Evolutionary conservation across 2,888 invertebrate genomes (phyloP).

Genomic region (Pristionchus exspectatus): DNA sequence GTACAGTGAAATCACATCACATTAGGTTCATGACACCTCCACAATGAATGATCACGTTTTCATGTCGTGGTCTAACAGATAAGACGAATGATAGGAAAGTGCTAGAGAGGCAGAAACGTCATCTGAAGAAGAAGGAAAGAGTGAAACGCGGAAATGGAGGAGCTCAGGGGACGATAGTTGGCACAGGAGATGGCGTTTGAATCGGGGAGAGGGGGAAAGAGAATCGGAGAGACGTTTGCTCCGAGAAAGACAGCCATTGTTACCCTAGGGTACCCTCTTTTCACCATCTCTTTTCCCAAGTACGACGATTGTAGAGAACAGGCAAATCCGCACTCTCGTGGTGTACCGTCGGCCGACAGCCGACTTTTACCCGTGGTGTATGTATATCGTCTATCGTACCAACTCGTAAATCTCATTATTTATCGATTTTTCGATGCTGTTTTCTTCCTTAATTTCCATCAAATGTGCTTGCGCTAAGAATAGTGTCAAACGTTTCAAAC

Average conservation of each 20-base stretch:
- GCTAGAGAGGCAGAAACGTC: conserved; percentile 21
- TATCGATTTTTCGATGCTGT: neutral
- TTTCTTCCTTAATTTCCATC: too few species aligned
- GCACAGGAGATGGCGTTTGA: conserved; percentile 30
- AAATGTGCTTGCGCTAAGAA: too few species aligned
- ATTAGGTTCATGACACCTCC: conserved; percentile 32
- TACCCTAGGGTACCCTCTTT: neutral
- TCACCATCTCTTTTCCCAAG: too few species aligned
- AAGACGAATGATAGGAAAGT: conserved; percentile 25
- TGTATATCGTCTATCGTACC: neutral
- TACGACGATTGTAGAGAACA: too few species aligned
- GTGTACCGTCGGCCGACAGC: neutral
- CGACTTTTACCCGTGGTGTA: neutral
- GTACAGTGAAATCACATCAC: conserved; percentile 33
- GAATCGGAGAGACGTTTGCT: conserved; percentile 35
- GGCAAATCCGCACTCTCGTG: neutral
- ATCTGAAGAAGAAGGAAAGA: neutral
- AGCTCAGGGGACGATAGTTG: neutral
- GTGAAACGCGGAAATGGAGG: conserved; percentile 10
- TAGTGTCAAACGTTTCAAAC: too few species aligned
- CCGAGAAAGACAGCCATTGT: conserved; percentile 35
- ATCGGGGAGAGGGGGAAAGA: neutral
- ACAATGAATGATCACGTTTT: conserved; percentile 38
- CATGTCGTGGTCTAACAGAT: conserved; percentile 24
- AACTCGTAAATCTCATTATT: neutral